Percentiles rank a stretch among this genome's conserved stretches.
These are phyloP conservation scores for Melolontha melolontha DNA, from an alignment of 2,888 invertebrate species.

Conservation along the genomic window DNA sequence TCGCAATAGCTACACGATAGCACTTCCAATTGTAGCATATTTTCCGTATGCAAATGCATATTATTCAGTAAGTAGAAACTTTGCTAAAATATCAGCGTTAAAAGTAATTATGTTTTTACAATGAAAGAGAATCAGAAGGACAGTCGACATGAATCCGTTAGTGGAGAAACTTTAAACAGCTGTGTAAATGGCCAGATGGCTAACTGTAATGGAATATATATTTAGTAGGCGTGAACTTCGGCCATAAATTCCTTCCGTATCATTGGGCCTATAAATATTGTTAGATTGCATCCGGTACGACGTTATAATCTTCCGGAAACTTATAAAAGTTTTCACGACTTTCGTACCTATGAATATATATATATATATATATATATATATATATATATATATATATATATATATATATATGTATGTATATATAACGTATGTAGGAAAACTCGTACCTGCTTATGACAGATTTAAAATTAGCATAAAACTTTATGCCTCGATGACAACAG, in stretches of 20 bases:
- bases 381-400: background rate
- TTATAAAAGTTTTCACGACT: slow-evolving; percentile 24
- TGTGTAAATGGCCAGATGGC: background rate
- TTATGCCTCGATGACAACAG: slow-evolving; percentile 21
- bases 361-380: slow-evolving; percentile 19
- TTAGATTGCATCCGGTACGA: slow-evolving; percentile 11
- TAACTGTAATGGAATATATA: slow-evolving; percentile 7
- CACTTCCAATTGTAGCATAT: no score
- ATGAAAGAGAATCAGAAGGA: no score
- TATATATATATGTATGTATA: slow-evolving; percentile 14
- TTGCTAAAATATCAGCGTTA: no score
- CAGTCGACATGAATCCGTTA: no score
- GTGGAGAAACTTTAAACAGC: background rate
- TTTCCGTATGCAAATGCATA: no score
- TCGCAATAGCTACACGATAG: no score
- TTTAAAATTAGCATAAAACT: slow-evolving; percentile 41
- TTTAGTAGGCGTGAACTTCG: slow-evolving; percentile 33
- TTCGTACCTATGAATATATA: background rate
- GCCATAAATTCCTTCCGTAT: slow-evolving; percentile 40
- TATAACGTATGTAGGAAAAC: slow-evolving; percentile 2
- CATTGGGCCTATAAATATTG: slow-evolving; percentile 41
- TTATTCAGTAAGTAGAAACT: no score
- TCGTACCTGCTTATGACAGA: slow-evolving; percentile 41
- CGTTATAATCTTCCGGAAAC: slow-evolving; percentile 22
- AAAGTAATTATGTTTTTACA: no score